These are phyloP conservation scores for Bombylius major DNA, from an alignment of 2,888 invertebrate species.

Conservation along the genomic window DNA sequence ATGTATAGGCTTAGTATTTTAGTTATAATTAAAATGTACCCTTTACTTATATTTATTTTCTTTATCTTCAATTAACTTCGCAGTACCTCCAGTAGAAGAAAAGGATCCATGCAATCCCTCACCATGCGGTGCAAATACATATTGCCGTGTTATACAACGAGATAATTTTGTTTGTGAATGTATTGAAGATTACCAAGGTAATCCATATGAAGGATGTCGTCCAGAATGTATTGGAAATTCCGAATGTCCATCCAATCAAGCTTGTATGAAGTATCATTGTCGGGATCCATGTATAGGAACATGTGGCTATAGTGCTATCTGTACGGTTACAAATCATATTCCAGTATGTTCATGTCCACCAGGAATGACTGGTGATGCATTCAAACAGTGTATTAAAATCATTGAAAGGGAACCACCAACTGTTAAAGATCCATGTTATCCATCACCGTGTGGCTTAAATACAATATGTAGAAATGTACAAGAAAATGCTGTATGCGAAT, in stretches of 20 bases:
- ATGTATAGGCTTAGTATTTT: no score
- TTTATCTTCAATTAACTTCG: slow-evolving; percentile 6
- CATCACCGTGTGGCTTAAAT: slow-evolving; percentile 67
- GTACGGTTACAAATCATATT: slow-evolving; percentile 58
- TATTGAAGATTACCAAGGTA: slow-evolving; percentile 56
- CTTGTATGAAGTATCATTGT: slow-evolving; percentile 72
- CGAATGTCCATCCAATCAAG: slow-evolving; percentile 70
- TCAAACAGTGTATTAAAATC: slow-evolving; percentile 38
- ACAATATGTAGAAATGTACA: slow-evolving; percentile 50
- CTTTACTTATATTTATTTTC: slow-evolving; percentile 14
- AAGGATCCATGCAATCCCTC: slow-evolving; percentile 47
- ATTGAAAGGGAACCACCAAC: slow-evolving; percentile 23
- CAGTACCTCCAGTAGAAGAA: slow-evolving; percentile 14
- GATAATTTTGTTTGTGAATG: slow-evolving; percentile 45
- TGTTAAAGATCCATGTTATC: slow-evolving; percentile 45
- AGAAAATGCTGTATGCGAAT: slow-evolving; percentile 55
- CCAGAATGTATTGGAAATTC: slow-evolving; percentile 80
- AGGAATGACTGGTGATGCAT: slow-evolving; percentile 53
- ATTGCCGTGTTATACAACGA: slow-evolving; percentile 43
- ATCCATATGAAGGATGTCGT: slow-evolving; percentile 61
- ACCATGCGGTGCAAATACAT: slow-evolving; percentile 58
- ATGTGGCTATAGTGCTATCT: slow-evolving; percentile 70
- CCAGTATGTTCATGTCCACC: slow-evolving; percentile 50
- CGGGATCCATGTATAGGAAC: slow-evolving; percentile 70
- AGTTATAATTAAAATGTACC: no score